These are phyloP conservation scores for Sinonovacula constricta DNA, from an alignment of 1,140 invertebrate species.

Conservation along the genomic window DNA sequence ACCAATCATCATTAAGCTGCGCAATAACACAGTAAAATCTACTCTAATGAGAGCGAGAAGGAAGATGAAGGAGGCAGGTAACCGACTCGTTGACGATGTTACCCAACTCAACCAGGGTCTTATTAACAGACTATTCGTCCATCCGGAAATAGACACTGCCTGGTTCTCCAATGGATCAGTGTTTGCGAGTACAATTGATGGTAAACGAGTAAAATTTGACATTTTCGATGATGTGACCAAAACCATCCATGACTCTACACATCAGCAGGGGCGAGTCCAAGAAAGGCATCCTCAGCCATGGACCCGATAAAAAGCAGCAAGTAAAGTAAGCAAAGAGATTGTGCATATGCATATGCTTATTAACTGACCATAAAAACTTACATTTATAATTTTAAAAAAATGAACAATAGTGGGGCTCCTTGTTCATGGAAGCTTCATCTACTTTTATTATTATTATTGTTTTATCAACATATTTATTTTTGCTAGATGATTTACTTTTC, in stretches of 20 bases:
- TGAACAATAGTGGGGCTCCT: no score
- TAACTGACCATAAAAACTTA: no score
- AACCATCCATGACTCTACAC: neutral
- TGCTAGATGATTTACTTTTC: no score
- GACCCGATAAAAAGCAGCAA: no score
- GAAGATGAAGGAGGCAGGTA: neutral
- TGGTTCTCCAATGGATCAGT: neutral
- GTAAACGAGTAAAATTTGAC: neutral
- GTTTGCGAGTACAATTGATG: neutral
- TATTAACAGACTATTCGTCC: neutral
- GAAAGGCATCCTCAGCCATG: neutral
- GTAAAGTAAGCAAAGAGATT: no score
- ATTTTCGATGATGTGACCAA: neutral
- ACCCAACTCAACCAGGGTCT: neutral
- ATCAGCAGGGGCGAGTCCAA: neutral
- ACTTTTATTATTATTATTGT: no score
- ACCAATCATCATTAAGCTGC: neutral
- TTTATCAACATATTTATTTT: no score
- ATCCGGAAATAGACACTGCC: neutral
- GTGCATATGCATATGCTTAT: no score
- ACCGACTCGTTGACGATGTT: neutral
- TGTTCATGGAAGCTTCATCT: no score
- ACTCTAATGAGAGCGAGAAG: neutral
- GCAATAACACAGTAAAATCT: neutral
- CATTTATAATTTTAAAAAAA: no score